A percentile compares a stretch with the other conserved stretches of the same genome.
Conservation (phyloP, 2,888 invertebrate genomes). For the Chrysolina oricalcia region DNA sequence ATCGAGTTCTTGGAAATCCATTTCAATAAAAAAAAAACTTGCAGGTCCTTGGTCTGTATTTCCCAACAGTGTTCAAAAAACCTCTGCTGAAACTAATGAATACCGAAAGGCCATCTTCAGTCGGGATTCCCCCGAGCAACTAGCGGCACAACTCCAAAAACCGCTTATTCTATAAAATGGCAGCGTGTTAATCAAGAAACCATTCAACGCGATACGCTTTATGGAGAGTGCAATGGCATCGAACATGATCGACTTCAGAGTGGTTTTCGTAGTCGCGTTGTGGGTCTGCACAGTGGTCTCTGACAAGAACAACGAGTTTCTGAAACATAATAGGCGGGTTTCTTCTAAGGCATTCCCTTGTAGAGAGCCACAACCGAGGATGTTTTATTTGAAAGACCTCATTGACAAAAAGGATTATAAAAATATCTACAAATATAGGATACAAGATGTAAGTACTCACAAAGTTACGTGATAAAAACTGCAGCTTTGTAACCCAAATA, state of each 20-base stretch:
- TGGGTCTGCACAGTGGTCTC: not conserved
- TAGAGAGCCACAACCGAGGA: slow-evolving; percentile 14
- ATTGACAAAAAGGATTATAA: not conserved
- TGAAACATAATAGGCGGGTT: not conserved
- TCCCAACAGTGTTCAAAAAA: too few relatives aligned
- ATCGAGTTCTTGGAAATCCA: too few relatives aligned
- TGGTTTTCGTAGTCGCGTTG: not conserved
- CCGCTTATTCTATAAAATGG: too few relatives aligned
- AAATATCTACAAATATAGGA: not conserved
- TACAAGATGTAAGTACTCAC: not conserved
- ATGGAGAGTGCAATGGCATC: not conserved
- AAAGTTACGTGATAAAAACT: too few relatives aligned
- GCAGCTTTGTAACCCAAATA: too few relatives aligned
- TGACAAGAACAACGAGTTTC: not conserved
- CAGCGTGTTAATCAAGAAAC: too few relatives aligned
- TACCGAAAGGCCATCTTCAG: too few relatives aligned
- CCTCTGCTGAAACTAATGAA: too few relatives aligned
- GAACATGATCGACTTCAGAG: not conserved
- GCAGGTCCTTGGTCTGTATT: too few relatives aligned
- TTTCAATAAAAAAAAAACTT: too few relatives aligned
- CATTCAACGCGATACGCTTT: not conserved
- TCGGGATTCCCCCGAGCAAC: too few relatives aligned
- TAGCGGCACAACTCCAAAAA: too few relatives aligned
- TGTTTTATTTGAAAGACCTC: slow-evolving; percentile 17
- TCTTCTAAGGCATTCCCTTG: slow-evolving; percentile 20